Evolutionary conservation across 2,888 invertebrate genomes (phyloP), one percentile per base, ranked within the genome.

Genomic region (Chloromyia formosa): DNA sequence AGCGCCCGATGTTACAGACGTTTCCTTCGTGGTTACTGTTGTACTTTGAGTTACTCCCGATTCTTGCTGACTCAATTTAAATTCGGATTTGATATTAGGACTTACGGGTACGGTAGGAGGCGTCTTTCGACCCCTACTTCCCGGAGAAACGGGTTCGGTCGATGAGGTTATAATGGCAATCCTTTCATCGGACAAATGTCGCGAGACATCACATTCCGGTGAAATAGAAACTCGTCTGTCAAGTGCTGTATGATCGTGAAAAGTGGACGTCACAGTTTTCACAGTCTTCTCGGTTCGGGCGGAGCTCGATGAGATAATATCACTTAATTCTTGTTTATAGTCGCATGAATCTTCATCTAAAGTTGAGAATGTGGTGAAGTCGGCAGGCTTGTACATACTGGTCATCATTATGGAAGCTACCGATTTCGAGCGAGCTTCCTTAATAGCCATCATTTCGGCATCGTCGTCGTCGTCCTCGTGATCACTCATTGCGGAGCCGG

Each of bases 31-130:
- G 20, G 77, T 75, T 58, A 74, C 73, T 12, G 75, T 16, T 80
- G 79, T 71, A 1, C 73, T 80, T 80, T 18, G 79, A 23, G 22
- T 22, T 7, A 27, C 54, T 78, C 23, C 75, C 75, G n/a, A 72
- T 78, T 64, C 85, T 82, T 81, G 84, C 77, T 87, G 87, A 80
- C 85, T 86, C 74, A 84, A 84, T 78, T 81, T 77, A 81, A 83
- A 42, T 84, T 86, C 75, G 81, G 86, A 79, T 84, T 87, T 78
- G 83, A 89, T 79, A 85, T 78, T 82, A 49, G 91, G 91, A 82
- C 91, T 91, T 0, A 90, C 90, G 23, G 91, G 91, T 9, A 89
- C 91, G 23, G 91, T 91, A 54, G 91, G 91, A 75, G 91, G 91
- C 35, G 91, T 91, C 75, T 89, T 85, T 20, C 83, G 81, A 71